Evolutionary conservation across 2,113 vertebrate species (phyloP).

Genomic region (Chloroceryle aenea): DNA sequence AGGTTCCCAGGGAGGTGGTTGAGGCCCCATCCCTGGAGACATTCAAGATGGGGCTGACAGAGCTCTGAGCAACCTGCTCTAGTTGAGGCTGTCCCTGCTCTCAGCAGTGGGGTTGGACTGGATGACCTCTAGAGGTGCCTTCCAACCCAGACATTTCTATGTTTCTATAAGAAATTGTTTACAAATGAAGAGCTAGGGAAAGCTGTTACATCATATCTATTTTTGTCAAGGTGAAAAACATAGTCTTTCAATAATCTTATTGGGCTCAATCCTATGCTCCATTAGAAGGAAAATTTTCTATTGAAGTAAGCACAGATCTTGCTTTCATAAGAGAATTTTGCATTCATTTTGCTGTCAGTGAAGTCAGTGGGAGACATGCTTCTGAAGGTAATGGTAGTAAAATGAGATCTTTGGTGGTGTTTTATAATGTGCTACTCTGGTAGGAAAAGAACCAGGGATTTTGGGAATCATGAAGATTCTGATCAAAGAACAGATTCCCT

Average conservation of each 20-base stretch:
- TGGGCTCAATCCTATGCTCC: neutral
- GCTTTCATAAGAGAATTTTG: neutral
- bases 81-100: no score
- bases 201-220: neutral
- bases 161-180: neutral
- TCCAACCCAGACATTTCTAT: no score
- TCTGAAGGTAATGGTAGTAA: neutral
- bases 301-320: neutral
- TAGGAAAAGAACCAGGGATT: neutral
- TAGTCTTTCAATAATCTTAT: neutral
- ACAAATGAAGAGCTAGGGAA: neutral
- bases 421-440: neutral
- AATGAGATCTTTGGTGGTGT: neutral
- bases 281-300: conserved; percentile 9
- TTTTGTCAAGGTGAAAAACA: neutral
- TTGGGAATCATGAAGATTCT: neutral
- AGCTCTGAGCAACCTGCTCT: no score
- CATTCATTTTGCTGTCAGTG: neutral
- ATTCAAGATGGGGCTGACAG: no score
- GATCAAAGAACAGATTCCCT: neutral
- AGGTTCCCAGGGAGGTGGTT: no score
- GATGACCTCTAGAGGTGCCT: no score
- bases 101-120: no score
- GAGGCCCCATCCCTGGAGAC: no score
- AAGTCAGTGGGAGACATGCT: neutral